Evolutionary conservation across 2,888 invertebrate species (phyloP).

Genomic region (Leucozona laternaria): DNA sequence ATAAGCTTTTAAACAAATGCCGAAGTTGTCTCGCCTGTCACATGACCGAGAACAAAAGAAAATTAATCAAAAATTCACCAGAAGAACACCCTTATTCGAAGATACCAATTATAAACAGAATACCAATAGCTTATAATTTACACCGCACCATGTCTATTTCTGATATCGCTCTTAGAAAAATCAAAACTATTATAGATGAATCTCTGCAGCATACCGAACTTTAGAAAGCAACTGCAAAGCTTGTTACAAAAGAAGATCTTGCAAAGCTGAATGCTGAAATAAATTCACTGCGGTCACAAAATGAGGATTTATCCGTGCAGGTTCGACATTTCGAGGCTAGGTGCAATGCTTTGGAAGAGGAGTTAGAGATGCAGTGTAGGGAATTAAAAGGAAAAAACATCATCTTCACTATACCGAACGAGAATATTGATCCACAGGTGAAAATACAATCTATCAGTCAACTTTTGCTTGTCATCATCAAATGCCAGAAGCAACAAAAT

Average conservation of each 20-base stretch:
- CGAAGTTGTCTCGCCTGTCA: background rate
- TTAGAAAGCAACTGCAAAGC: no score
- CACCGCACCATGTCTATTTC: background rate
- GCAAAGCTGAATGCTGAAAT: no score
- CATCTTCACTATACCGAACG: background rate
- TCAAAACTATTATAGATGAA: no score
- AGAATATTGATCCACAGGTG: background rate
- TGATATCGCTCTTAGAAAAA: background rate
- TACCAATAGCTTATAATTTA: background rate
- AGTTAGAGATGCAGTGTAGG: background rate
- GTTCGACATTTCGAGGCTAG: background rate
- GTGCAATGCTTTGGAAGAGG: background rate
- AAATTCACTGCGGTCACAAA: no score
- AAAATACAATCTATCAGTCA: background rate
- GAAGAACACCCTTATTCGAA: background rate
- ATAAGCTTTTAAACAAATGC: background rate
- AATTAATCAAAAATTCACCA: background rate
- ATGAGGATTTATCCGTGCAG: background rate
- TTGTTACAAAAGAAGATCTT: no score
- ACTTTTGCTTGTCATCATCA: background rate
- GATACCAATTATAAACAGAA: background rate
- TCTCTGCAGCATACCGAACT: no score
- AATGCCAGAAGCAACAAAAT: background rate
- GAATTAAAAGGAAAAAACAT: background rate
- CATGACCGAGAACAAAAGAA: background rate